Percentiles rank a stretch among this genome's conserved stretches.
phyloP scores from a whole-genome alignment of 2,113 vertebrate species.

The Gracilinanus agilis region DNA sequence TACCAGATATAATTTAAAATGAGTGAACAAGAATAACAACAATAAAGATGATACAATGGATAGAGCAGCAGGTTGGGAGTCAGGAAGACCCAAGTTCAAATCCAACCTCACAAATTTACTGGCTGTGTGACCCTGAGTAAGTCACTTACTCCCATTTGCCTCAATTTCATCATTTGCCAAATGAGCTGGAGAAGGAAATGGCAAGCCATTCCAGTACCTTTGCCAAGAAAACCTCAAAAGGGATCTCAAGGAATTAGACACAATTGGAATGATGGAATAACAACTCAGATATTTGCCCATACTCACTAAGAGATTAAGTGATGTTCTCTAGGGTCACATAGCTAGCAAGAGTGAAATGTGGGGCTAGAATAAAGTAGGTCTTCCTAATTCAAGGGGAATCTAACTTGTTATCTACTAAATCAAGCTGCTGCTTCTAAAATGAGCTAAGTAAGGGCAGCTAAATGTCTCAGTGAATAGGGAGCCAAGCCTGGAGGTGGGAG shows the following conservation, averaged over 20 bases:
- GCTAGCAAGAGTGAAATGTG: not conserved
- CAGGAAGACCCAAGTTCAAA: no score
- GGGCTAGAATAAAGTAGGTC: not conserved
- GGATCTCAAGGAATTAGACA: not conserved
- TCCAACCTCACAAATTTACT: no score
- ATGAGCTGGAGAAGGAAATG: not conserved
- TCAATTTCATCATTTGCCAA: not conserved
- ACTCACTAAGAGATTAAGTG: not conserved
- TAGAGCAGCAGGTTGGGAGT: no score
- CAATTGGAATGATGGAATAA: not conserved
- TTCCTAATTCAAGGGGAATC: not conserved
- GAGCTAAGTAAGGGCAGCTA: not conserved
- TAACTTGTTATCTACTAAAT: not conserved
- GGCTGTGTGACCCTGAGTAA: not conserved
- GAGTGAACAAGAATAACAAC: no score
- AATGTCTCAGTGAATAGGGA: no score
- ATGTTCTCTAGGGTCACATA: not conserved
- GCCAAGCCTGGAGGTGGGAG: no score
- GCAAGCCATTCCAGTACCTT: not conserved
- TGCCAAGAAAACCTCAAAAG: not conserved
- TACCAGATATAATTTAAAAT: no score
- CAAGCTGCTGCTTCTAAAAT: not conserved
- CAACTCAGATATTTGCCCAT: not conserved
- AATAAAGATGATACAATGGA: no score
- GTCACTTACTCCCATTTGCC: not conserved